Base-by-base conservation (phyloP, 1,140 invertebrate species). In the Drosophila kurseongensis region DNA sequence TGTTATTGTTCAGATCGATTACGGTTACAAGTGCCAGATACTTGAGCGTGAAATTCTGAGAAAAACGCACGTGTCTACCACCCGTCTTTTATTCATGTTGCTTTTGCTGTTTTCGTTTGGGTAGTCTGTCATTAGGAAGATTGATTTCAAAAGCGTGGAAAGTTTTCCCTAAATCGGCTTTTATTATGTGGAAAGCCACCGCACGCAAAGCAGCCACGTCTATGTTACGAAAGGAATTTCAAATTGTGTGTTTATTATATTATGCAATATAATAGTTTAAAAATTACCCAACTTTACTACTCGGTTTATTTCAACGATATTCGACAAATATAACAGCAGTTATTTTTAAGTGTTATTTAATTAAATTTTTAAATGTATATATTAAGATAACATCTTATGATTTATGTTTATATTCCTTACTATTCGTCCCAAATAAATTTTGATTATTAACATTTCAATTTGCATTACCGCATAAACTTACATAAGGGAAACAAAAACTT, bases 81-180 rank as follows among this genome's bases (percentile, higher is more conserved):
- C 65, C 52, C 44, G 65, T 55, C 35, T 38, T 52, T 56, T 68
- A 56, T 59, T 71, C 36, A 56, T 58, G 32, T 35, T 66, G 48
- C 29, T 13, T 10, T 51, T 10, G 18, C 48, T 51, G 48, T 50
- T 63, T 44, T 54, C 13, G 51, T 58, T 48, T 42, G 44, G 55
- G 41, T 75, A 76, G 75, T 79, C 83, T 83, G 83, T 86, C 83
- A 86, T 83, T 86, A 86, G 83, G 84, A 88, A 86, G 83, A 86
- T 86, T 89, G 84, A 86, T 86, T 86, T 86, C 79, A 82, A 88
- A 80, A 76, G 71, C 79, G 56, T 77, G 66, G 63, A 82, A 88
- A 77, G 55, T 62, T 65, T 74, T 54, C 32, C 50, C 40, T 27
- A 40, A 59, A 57, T 45, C 62, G 47, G 12, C 66, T 66, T 73